These are phyloP conservation scores for Halictus quadricinctus DNA, from an alignment of 2,888 invertebrate genomes.

Conservation along the genomic window DNA sequence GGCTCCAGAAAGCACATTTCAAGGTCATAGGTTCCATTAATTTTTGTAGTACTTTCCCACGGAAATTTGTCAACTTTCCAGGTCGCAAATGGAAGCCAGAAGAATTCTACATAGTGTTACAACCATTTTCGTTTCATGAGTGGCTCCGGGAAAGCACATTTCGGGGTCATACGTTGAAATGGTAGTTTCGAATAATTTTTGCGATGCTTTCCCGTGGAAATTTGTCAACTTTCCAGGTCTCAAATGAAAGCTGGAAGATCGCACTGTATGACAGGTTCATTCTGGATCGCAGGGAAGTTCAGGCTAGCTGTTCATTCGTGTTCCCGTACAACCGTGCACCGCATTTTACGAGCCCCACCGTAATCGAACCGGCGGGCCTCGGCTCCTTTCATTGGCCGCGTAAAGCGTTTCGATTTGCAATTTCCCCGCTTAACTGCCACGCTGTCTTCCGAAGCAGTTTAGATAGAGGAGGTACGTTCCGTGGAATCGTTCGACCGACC, in stretches of 20 bases:
- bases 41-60: not conserved
- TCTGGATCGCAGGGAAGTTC: not conserved
- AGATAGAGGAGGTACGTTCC: conserved; percentile 64
- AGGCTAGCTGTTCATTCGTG: conserved; percentile 34
- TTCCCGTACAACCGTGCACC: conserved; percentile 57
- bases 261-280: not conserved
- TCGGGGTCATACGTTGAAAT: accelerated
- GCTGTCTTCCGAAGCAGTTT: conserved; percentile 69
- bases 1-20: not conserved
- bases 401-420: conserved; percentile 79
- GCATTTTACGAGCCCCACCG: conserved; percentile 57
- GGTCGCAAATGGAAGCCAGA: not conserved
- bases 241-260: not conserved
- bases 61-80: not conserved
- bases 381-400: conserved; percentile 75
- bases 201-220: no score
- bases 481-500: conserved; percentile 41
- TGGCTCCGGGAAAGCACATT: not conserved
- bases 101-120: not conserved
- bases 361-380: conserved; percentile 70
- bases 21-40: not conserved
- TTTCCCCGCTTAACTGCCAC: conserved; percentile 75
- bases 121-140: not conserved
- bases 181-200: no score
- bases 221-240: no score